phyloP scores from a whole-genome alignment of 2,113 vertebrate genomes.

The Neofelis nebulosa region DNA sequence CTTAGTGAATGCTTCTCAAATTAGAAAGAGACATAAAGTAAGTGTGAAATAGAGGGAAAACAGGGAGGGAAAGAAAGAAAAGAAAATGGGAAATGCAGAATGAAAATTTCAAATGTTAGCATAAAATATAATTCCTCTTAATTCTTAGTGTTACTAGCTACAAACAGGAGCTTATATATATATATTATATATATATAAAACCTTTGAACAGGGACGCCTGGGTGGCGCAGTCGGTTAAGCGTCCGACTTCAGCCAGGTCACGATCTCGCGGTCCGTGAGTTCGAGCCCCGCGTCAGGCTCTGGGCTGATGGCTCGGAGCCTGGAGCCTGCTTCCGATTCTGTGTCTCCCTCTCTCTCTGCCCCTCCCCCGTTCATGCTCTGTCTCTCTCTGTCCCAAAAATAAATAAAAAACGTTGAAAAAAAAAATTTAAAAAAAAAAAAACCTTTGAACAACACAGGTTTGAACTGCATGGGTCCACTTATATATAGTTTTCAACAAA shows the following conservation, averaged over 20 bases:
- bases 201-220: neutral
- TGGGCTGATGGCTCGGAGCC: too few relatives aligned
- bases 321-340: too few relatives aligned
- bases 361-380: too few relatives aligned
- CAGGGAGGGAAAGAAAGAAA: neutral
- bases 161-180: neutral
- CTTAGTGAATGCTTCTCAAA: neutral
- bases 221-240: too few relatives aligned
- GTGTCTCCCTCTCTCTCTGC: too few relatives aligned
- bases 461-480: neutral
- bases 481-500: neutral
- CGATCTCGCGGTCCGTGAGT: too few relatives aligned
- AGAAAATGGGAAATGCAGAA: neutral
- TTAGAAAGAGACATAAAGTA: conserved; percentile 8
- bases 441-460: neutral
- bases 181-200: neutral
- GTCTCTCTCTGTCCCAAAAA: too few relatives aligned
- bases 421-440: too few relatives aligned
- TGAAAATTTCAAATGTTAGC: neutral
- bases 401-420: too few relatives aligned
- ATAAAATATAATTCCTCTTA: neutral
- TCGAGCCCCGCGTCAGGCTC: too few relatives aligned
- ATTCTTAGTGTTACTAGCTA: neutral
- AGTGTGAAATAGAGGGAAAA: neutral
- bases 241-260: too few relatives aligned